Evolutionary conservation across 1,140 invertebrate species (phyloP).

Genomic region (Drosophila bipectinata): DNA sequence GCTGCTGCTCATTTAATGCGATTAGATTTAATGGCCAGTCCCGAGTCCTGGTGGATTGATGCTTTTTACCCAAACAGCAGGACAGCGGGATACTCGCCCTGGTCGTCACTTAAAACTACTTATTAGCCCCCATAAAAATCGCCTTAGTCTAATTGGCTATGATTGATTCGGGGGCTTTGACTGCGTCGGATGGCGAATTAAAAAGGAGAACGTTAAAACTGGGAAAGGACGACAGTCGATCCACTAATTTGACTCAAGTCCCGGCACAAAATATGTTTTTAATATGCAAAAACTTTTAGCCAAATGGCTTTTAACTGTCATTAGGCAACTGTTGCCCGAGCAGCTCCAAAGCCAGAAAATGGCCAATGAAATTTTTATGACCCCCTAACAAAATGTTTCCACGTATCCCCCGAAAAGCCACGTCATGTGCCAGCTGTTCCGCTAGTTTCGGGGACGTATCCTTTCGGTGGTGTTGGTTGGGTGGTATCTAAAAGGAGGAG

Average conservation of each 20-base stretch:
- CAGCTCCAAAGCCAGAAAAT: slow-evolving; percentile 53
- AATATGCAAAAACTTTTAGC: slow-evolving; percentile 79
- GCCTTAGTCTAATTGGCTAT: slow-evolving; percentile 77
- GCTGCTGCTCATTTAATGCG: slow-evolving; percentile 73
- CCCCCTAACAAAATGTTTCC: slow-evolving; percentile 51
- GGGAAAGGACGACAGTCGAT: neutral
- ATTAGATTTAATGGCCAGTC: slow-evolving; percentile 75
- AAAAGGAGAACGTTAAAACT: neutral
- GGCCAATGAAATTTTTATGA: slow-evolving; percentile 80
- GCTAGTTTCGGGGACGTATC: slow-evolving; percentile 40
- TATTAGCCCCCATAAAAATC: slow-evolving; percentile 70
- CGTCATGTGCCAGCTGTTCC: slow-evolving; percentile 58
- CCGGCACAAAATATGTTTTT: slow-evolving; percentile 71
- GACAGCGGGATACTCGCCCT: slow-evolving; percentile 55
- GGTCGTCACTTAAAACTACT: slow-evolving; percentile 69
- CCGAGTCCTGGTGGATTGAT: slow-evolving; percentile 43
- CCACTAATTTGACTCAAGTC: slow-evolving; percentile 58
- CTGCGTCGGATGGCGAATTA: neutral
- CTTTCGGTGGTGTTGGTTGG: slow-evolving; percentile 1
- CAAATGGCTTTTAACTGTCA: slow-evolving; percentile 81
- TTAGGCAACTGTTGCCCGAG: slow-evolving; percentile 73
- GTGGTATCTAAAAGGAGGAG: neutral
- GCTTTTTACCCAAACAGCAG: slow-evolving; percentile 47
- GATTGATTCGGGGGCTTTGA: slow-evolving; percentile 65
- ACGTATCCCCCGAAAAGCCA: slow-evolving; percentile 44